phyloP scores from a whole-genome alignment of 2,113 vertebrate species.

The Rhabdornis inornatus region DNA sequence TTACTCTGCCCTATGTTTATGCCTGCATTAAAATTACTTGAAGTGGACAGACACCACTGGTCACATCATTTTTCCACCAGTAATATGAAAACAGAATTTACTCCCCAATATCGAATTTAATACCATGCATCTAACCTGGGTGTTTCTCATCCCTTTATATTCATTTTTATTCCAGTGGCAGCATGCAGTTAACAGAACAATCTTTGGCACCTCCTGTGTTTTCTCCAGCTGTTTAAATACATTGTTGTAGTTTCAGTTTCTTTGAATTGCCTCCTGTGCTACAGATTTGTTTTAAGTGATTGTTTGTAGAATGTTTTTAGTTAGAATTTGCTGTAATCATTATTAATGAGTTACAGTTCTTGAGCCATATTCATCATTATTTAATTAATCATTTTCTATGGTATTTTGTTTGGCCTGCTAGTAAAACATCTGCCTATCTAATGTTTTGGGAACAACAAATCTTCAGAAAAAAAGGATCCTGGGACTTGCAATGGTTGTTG shows the following conservation, averaged over 20 bases:
- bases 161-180: constrained; percentile 57
- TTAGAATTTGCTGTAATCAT: constrained; percentile 31
- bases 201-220: constrained; percentile 29
- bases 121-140: not conserved
- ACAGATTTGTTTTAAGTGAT: constrained; percentile 58
- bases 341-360: constrained; percentile 27
- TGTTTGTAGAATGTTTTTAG: constrained; percentile 57
- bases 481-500: not conserved
- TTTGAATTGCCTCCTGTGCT: constrained; percentile 41
- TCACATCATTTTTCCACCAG: not conserved
- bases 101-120: not conserved
- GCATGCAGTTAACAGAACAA: constrained; percentile 19
- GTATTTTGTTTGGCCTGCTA: constrained; percentile 12
- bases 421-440: not conserved
- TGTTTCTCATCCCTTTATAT: constrained; percentile 3
- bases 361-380: constrained; percentile 23
- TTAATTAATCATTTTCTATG: constrained; percentile 9
- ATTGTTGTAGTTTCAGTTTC: constrained; percentile 34
- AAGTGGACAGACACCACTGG: not conserved
- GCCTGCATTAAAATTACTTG: not conserved
- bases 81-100: not conserved
- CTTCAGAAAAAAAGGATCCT: not conserved
- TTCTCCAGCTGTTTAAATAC: constrained; percentile 68
- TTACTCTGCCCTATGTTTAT: not conserved
- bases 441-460: not conserved